phyloP scores from a whole-genome alignment of 2,113 vertebrate species.

The Sturnus vulgaris region DNA sequence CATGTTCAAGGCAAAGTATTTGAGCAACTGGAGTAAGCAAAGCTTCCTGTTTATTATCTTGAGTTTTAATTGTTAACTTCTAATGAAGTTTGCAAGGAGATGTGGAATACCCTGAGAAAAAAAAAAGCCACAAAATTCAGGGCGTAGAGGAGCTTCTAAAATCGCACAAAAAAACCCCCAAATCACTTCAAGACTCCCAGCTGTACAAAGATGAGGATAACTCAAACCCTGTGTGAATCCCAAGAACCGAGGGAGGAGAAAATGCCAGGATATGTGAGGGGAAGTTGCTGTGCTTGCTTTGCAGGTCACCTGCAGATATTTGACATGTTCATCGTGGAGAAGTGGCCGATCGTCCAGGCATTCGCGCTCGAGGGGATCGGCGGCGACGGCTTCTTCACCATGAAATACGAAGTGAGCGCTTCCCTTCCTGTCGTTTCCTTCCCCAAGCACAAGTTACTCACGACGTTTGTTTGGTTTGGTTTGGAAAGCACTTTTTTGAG shows the following conservation, averaged over 20 bases:
- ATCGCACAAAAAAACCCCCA: neutral
- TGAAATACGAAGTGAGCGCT: slow-evolving; percentile 88
- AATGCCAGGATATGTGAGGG: neutral
- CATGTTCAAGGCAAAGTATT: neutral
- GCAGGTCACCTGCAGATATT: slow-evolving; percentile 92
- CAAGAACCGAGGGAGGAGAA: neutral
- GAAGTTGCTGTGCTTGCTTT: neutral
- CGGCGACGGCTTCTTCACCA: slow-evolving; percentile 94
- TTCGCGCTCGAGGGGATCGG: slow-evolving; percentile 96
- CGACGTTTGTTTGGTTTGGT: accelerated
- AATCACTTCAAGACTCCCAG: accelerated
- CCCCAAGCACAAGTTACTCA: neutral
- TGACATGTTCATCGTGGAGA: slow-evolving; percentile 96
- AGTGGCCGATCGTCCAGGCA: slow-evolving; percentile 96
- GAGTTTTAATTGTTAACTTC: neutral
- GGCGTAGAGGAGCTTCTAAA: neutral
- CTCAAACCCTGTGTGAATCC: neutral
- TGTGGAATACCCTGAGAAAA: neutral
- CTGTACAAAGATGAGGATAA: too few relatives aligned
- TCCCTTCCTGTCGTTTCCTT: neutral
- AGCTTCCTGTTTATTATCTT: neutral
- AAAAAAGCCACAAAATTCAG: accelerated
- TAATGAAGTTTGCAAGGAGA: neutral
- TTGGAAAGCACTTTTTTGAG: neutral
- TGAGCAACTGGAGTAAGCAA: neutral